Evolutionary conservation across 2,888 invertebrate genomes (phyloP), one percentile per base, ranked within the genome.

Genomic region (Thecophora atra): DNA sequence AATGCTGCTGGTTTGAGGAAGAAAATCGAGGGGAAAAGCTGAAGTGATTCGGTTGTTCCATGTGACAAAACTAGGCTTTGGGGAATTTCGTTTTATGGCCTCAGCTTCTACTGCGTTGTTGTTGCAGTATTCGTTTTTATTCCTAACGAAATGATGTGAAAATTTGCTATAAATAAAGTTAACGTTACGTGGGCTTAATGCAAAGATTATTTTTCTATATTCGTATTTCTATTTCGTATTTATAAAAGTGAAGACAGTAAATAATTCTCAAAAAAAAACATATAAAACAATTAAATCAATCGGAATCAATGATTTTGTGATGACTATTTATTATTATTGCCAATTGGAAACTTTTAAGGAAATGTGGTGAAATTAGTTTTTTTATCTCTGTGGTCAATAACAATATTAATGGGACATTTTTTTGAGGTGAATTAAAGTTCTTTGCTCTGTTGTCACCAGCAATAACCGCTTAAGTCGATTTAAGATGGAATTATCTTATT

Each of bases 1-100:
- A 79, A 81, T 81, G 80, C 81, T 81, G 80, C 78, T 21, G 56
- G 58, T 28, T 44, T 77, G 2, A 11, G 47, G 5, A n/a, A 1
- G 47, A 47, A 17, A 47, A n/a, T 24, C 1, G 47, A 24, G 21
- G 47, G 47, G 4, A 13, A 21, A 26, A 15, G 42, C 37, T 63
- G 37, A 8, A 52, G 52, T 11, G 37, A 44, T 47, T 15, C n/a
- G 56, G 42, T 42, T 56, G 26, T 62, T 52, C 15, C 63, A 63
- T 62, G 63, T 51, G 70, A 63, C 70, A 70, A 19, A 70, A 70
- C 52, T 63, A 52, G 70, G 70, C 70, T 26, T 52, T 63, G 52
- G 70, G 70, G 70, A 70, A 70, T 63, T 60, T 30, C 44, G n/a
- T 75, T 75, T 76, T 75, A 75, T 74, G 72, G 72, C 70, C 68